Conservation (phyloP, 1,140 invertebrate genomes). For the Pogonus chalceus region DNA sequence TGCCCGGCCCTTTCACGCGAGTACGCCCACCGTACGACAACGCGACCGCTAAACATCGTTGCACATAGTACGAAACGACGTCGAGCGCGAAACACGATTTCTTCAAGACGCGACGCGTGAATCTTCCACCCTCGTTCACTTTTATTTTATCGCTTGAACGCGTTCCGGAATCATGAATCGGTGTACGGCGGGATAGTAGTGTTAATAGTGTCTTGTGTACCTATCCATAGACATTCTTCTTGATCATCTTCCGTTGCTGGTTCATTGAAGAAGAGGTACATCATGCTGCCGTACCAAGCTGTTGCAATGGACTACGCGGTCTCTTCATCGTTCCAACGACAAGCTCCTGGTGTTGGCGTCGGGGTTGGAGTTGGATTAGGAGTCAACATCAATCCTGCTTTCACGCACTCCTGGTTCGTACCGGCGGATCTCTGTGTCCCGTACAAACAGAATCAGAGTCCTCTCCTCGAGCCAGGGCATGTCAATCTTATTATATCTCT, state of each 20-base stretch:
- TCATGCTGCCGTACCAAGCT: conserved; percentile 77
- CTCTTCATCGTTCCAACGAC: conserved; percentile 58
- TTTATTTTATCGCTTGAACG: too few species aligned
- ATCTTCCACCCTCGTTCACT: too few species aligned
- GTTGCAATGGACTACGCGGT: conserved; percentile 82
- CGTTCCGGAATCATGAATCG: too few species aligned
- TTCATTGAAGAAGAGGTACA: conserved; percentile 21
- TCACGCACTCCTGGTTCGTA: conserved; percentile 88
- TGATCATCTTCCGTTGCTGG: too few species aligned
- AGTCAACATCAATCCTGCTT: conserved; percentile 52
- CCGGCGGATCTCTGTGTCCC: conserved; percentile 79
- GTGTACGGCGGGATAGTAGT: too few species aligned
- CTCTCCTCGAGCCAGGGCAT: conserved; percentile 85
- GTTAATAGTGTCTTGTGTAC: too few species aligned
- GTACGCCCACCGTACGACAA: background rate
- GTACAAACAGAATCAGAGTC: conserved; percentile 64
- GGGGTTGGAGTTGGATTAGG: conserved; percentile 46
- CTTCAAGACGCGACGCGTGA: background rate
- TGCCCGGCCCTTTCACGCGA: background rate
- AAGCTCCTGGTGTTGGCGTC: conserved; percentile 54
- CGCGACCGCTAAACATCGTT: background rate
- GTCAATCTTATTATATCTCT: conserved; percentile 45
- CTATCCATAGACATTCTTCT: background rate
- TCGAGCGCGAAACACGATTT: background rate
- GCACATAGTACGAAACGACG: background rate